Evolutionary conservation across 2,888 invertebrate genomes (phyloP), one percentile per base, ranked within the genome.

Genomic region (Eristalis intricaria): DNA sequence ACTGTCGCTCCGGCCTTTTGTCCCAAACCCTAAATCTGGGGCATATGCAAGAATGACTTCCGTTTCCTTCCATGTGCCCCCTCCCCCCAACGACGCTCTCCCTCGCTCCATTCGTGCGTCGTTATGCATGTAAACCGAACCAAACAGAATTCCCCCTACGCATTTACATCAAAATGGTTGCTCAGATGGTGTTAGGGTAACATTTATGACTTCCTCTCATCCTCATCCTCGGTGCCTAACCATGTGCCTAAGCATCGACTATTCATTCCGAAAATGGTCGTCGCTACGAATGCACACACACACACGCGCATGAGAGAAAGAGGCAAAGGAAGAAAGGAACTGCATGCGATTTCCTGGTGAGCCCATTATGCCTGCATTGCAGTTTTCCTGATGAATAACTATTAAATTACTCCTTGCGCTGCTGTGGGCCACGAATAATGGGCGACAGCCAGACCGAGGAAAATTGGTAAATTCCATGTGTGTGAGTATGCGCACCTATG

Each of bases 381-480:
- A 84, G 87, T 84, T 84, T 87, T 84, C 84, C 87, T 84, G 84
- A 84, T 79, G 87, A 84, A 84, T 87, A 87, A 87, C 87, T 87
- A 87, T 87, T 87, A 84, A 87, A 87, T 87, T 84, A 84, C 79
- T 87, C 79, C 71, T 40, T 78, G 80, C 63, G 69, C 77, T 77
- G 69, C 77, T 77, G 58, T 58, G 70, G 63, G 75, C 40, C 43
- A 58, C 38, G 32, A 64, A 19, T 19, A 50, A 4, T 23, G 38
- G 22, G 35, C 29, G 35, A 22, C 56, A 60, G 32, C 29, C 32
- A 77, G 69, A 74, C 69, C 50, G 61, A 79, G 66, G 61, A 73
- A 79, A 84, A 87, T 80, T 83, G 71, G 73, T 64, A 75, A 84
- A 63, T 69, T n/a, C 13, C 69, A 56, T 66, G 66, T 64, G 43